Percentiles rank a stretch among this genome's conserved stretches.
phyloP scores from a whole-genome alignment of 2,113 vertebrate species.

The Arvicanthis niloticus region DNA sequence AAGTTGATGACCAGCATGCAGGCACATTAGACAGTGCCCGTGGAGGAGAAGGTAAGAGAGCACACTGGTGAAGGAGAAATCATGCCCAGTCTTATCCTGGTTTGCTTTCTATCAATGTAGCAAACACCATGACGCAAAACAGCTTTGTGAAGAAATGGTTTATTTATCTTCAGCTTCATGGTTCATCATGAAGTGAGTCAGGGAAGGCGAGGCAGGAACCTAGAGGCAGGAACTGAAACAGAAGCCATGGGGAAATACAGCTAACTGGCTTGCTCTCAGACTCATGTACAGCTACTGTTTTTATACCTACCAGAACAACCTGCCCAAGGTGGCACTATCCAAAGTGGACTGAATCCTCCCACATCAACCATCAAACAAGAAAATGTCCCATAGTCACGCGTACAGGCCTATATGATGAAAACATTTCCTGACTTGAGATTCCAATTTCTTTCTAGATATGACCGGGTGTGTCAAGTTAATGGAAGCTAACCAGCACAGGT shows the following conservation, averaged over 20 bases:
- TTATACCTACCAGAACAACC: background rate
- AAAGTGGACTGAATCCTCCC: background rate
- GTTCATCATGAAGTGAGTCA: background rate
- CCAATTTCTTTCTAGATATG: background rate
- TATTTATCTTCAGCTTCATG: background rate
- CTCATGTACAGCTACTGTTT: background rate
- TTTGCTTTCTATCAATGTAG: background rate
- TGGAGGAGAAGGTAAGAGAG: background rate
- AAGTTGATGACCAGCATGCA: background rate
- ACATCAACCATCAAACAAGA: background rate
- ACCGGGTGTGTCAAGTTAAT: background rate
- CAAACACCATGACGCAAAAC: background rate
- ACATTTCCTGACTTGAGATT: background rate
- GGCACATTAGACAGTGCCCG: background rate
- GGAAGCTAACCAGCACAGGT: background rate
- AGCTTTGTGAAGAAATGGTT: background rate
- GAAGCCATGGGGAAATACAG: background rate
- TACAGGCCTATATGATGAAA: background rate
- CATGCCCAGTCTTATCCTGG: background rate
- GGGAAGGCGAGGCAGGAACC: background rate
- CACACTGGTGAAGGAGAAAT: background rate
- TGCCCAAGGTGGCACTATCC: background rate
- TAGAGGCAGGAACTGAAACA: background rate
- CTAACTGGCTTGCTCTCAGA: background rate
- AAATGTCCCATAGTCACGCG: too few species aligned